Conservation (phyloP, 2,888 invertebrate species). For the Leptopterna dolabrata region DNA sequence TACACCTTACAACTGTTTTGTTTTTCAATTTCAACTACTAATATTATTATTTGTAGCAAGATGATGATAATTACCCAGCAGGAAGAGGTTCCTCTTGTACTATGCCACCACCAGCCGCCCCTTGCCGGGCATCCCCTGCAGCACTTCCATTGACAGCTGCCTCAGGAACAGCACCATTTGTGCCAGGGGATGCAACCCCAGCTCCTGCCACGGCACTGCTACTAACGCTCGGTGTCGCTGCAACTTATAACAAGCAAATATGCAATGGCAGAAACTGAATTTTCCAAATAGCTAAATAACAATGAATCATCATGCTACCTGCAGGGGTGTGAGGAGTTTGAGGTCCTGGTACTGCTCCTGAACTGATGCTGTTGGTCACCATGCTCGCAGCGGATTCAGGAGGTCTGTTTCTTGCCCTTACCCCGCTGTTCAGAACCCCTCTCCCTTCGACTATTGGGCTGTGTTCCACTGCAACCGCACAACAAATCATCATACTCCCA, state of each 20-base stretch:
- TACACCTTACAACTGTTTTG: too few species aligned
- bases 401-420: slow-evolving; percentile 76
- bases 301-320: too few species aligned
- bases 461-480: slow-evolving; percentile 56
- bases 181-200: neutral
- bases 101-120: slow-evolving; percentile 45
- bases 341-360: slow-evolving; percentile 24
- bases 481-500: neutral
- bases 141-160: slow-evolving; percentile 44
- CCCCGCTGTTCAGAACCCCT: slow-evolving; percentile 77
- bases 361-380: neutral
- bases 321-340: slow-evolving; percentile 36
- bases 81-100: slow-evolving; percentile 82
- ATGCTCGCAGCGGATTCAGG: slow-evolving; percentile 67
- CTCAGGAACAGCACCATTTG: slow-evolving; percentile 39
- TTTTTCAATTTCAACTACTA: too few species aligned
- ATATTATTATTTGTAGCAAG: too few species aligned
- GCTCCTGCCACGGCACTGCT: neutral
- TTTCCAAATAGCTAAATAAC: too few species aligned
- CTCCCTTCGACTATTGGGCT: slow-evolving; percentile 64
- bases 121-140: slow-evolving; percentile 25
- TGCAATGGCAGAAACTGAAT: neutral
- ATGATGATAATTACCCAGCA: slow-evolving; percentile 71
- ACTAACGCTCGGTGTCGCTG: neutral
- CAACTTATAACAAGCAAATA: neutral